phyloP scores from a whole-genome alignment of 2,888 invertebrate species.

The Pandemis heparana region DNA sequence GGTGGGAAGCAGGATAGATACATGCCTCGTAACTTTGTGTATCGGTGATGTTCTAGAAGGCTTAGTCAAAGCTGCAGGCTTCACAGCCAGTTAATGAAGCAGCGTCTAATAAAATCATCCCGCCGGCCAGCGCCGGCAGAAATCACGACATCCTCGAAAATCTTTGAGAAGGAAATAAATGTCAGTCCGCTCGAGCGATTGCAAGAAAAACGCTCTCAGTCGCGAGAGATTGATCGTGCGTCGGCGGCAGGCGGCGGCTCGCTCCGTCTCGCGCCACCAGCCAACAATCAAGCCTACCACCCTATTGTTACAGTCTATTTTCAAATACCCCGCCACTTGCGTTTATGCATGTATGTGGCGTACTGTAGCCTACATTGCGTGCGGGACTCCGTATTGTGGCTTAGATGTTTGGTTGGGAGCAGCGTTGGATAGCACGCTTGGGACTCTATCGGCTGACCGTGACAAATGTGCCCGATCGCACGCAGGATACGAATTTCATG shows the following conservation, averaged over 20 bases:
- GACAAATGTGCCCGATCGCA: slow-evolving; percentile 39
- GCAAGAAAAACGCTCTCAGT: slow-evolving; percentile 39
- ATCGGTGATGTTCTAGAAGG: neutral
- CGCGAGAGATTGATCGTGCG: slow-evolving; percentile 40
- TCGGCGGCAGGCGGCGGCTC: slow-evolving; percentile 21
- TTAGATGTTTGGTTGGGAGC: neutral
- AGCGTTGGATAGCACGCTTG: neutral
- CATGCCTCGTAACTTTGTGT: too few relatives aligned
- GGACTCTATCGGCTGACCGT: neutral
- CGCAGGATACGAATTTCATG: slow-evolving; percentile 40
- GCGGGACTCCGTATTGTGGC: neutral
- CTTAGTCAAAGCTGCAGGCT: neutral
- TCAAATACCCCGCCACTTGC: neutral
- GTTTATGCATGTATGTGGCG: slow-evolving; percentile 5
- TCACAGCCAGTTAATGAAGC: neutral
- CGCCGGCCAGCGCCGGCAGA: neutral
- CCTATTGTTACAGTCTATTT: neutral
- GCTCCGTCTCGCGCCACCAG: neutral
- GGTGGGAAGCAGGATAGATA: too few relatives aligned
- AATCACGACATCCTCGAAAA: slow-evolving; percentile 31
- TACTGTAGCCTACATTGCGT: slow-evolving; percentile 39
- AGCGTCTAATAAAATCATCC: slow-evolving; percentile 16
- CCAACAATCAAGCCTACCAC: slow-evolving; percentile 3
- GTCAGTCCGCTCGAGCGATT: slow-evolving; percentile 40
- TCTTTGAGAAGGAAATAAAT: slow-evolving; percentile 42